A percentile compares a stretch with the other conserved stretches of the same genome.
These are phyloP conservation scores for Volucella inflata DNA, from an alignment of 2,888 invertebrate species.

Conservation along the genomic window DNA sequence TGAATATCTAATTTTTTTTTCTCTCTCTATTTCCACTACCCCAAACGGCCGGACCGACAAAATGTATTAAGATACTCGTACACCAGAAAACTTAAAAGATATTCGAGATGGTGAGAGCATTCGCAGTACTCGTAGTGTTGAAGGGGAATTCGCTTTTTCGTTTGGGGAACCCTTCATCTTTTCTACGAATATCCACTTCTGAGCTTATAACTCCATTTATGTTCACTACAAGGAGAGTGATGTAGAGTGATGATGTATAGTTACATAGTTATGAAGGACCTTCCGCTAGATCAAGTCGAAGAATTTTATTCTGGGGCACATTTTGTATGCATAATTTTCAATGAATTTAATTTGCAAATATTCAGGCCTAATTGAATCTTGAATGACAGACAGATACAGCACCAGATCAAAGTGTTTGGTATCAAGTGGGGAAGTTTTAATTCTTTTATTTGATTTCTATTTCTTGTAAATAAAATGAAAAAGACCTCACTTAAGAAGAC, in stretches of 20 bases:
- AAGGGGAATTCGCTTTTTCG: constrained; percentile 39
- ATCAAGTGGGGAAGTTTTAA: constrained; percentile 19
- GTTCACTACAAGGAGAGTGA: background rate
- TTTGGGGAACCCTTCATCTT: constrained; percentile 32
- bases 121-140: constrained; percentile 14
- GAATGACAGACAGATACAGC: constrained; percentile 21
- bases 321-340: constrained; percentile 60
- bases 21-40: constrained; percentile 16
- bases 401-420: constrained; percentile 26
- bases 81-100: constrained; percentile 65
- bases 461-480: constrained; percentile 3
- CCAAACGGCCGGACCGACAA: background rate
- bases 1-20: constrained; percentile 67
- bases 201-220: constrained; percentile 46
- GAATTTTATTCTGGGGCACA: constrained; percentile 40
- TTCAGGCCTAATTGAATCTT: constrained; percentile 56
- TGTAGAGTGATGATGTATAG: no score
- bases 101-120: constrained; percentile 24
- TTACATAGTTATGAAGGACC: constrained; percentile 21
- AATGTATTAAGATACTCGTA: constrained; percentile 68
- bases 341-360: constrained; percentile 46
- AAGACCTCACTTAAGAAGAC: background rate
- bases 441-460: background rate
- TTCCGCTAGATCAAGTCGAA: constrained; percentile 51
- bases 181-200: constrained; percentile 17